A percentile compares a stretch with the other conserved stretches of the same genome.
phyloP scores from a whole-genome alignment of 2,888 invertebrate genomes.

The Leptopilina syphax region DNA sequence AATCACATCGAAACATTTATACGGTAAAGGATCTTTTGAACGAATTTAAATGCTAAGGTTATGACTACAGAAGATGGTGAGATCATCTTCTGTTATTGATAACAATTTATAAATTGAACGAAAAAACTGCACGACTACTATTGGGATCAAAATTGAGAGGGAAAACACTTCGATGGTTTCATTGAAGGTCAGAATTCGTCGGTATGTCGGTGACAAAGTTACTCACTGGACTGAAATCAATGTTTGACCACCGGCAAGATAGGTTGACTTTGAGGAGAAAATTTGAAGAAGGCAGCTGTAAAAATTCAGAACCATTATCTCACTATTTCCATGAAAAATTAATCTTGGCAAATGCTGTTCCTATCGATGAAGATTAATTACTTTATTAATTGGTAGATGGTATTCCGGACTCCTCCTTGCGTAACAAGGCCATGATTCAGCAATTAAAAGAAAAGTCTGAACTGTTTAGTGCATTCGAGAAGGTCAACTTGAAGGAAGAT shows the following conservation, averaged over 20 bases:
- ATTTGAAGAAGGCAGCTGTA: neutral
- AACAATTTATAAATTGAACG: too few species aligned
- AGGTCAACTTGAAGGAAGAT: too few species aligned
- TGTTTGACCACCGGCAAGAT: neutral
- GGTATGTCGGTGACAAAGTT: constrained; percentile 29
- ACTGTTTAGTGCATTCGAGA: too few species aligned
- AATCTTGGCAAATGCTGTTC: neutral
- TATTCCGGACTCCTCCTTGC: neutral
- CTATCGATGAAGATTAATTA: neutral
- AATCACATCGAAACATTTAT: too few species aligned
- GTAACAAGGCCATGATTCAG: too few species aligned
- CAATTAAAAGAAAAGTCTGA: too few species aligned
- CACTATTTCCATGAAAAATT: neutral
- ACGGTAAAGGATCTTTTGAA: too few species aligned
- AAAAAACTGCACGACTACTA: too few species aligned
- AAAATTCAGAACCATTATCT: neutral
- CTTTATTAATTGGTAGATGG: neutral
- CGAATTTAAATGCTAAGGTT: too few species aligned
- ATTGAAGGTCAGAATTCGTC: constrained; percentile 43
- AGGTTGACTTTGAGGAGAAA: neutral
- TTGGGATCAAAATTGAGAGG: neutral
- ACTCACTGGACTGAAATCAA: neutral
- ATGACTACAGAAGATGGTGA: too few species aligned
- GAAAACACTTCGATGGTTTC: constrained; percentile 45
- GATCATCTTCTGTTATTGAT: too few species aligned